These are phyloP conservation scores for Acanthacorydalis orientalis DNA, from an alignment of 2,888 invertebrate genomes.

Conservation along the genomic window DNA sequence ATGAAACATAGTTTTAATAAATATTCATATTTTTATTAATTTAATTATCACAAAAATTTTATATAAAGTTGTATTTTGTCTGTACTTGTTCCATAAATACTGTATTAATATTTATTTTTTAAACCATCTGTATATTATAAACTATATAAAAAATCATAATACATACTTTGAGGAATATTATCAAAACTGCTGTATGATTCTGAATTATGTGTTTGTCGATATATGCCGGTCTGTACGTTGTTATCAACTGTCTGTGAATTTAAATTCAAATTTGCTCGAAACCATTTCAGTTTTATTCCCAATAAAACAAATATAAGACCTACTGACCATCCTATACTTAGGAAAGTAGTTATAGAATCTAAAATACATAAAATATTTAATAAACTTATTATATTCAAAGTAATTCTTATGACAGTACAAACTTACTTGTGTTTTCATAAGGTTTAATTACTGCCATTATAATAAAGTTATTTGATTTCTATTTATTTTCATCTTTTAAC, in stretches of 20 bases:
- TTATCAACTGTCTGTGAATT: slow-evolving; percentile 9
- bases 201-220: background rate
- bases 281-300: slow-evolving; percentile 31
- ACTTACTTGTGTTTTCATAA: background rate
- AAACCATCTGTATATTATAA: no score
- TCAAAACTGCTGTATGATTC: background rate
- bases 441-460: background rate
- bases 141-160: no score
- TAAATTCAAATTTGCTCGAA: slow-evolving; percentile 25
- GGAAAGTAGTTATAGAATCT: background rate
- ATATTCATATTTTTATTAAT: no score
- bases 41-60: no score
- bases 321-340: slow-evolving; percentile 2
- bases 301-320: slow-evolving; percentile 13
- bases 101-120: no score
- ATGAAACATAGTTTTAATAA: no score
- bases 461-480: background rate
- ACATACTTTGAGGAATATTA: no score
- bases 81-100: no score
- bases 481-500: background rate
- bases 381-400: background rate
- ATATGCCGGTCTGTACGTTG: slow-evolving; percentile 2
- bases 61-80: no score
- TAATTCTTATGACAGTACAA: background rate
- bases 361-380: background rate